Percentiles rank a stretch among this genome's conserved stretches.
Conservation (phyloP, 2,797 vertebrate species). For the Pseudomugil gertrudae region DNA sequence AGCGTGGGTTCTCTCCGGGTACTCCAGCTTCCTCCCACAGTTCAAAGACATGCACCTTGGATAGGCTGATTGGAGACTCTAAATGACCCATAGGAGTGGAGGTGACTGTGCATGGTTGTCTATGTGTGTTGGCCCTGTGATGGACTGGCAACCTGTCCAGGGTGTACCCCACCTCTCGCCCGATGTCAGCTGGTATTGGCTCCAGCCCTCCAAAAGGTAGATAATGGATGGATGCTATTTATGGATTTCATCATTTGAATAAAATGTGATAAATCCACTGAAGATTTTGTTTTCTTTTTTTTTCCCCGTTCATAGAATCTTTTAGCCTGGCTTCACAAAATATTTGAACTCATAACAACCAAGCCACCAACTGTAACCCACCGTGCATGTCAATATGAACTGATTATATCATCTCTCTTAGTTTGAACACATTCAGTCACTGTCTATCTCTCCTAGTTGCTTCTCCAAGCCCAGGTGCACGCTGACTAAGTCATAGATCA, state of each 20-base stretch:
- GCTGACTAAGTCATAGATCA: conserved; percentile 78
- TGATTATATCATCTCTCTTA: conserved; percentile 63
- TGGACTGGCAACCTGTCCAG: no score
- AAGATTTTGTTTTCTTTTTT: not conserved
- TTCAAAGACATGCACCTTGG: no score
- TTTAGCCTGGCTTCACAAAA: conserved; percentile 22
- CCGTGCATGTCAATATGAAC: conserved; percentile 46
- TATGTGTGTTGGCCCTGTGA: no score
- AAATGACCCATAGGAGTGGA: no score
- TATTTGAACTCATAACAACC: conserved; percentile 37
- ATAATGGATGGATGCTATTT: no score
- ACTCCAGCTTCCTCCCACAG: no score
- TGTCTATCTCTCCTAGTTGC: conserved; percentile 65
- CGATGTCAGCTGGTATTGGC: no score
- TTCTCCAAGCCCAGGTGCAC: conserved; percentile 73
- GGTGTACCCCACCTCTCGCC: no score
- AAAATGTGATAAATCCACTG: not conserved
- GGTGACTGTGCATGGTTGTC: no score
- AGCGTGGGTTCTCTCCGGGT: no score
- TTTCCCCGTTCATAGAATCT: not conserved
- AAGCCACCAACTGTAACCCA: conserved; percentile 27
- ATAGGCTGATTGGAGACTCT: no score
- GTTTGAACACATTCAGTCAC: conserved; percentile 53
- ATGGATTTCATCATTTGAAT: not conserved
- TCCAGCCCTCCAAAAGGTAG: no score